Base-by-base conservation (phyloP, 1,140 invertebrate genomes). In the Formica selysi region DNA sequence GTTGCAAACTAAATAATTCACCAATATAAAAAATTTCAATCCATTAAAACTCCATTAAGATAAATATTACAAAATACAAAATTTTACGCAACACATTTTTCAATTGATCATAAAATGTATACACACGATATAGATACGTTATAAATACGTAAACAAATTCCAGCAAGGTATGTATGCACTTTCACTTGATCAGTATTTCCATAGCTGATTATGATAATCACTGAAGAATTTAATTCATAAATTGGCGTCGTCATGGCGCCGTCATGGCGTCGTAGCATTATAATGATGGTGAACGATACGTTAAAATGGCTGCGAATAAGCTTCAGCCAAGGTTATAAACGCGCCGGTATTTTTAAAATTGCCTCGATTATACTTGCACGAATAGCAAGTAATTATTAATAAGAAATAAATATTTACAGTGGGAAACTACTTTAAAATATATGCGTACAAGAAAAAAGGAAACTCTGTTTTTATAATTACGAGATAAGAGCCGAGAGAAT, bases 371-470 rank as follows among this genome's bases (percentile, higher is more conserved):
- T 3, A 19, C 19, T 29, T 62, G 16, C 16, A 13, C 13, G 22
- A 16, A 61, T 62, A 29, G 22, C 38, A 29, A 85, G 44, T 51
- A 38, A 65, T 67, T 41, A 85, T 85, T 7, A 38, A 78, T 29
- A 85, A 79, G 32, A 57, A 68, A 44, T 65, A 65, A 67, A 51
- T 76, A 79, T 85, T 85, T 79, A 79, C 16, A 41, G 16, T 36
- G 29, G 13, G 11, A 32, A 44, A 44, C 8, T n/a, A 7, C 13
- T 32, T 64, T 62, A 36, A 26, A 76, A 76, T 36, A 62, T 48
- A 1, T 19, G 7, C 16, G 10, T 38, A 16, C 3, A 1, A 67
- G 7, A 68, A 67, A 78, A 44, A 79, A 51, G 10, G 59, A 54
- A 85, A 61, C 48, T 38, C 76, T 48, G 48, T 51, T 78, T 54